Evolutionary conservation across 2,888 invertebrate genomes (phyloP).

Genomic region (Anthophora plumipes): DNA sequence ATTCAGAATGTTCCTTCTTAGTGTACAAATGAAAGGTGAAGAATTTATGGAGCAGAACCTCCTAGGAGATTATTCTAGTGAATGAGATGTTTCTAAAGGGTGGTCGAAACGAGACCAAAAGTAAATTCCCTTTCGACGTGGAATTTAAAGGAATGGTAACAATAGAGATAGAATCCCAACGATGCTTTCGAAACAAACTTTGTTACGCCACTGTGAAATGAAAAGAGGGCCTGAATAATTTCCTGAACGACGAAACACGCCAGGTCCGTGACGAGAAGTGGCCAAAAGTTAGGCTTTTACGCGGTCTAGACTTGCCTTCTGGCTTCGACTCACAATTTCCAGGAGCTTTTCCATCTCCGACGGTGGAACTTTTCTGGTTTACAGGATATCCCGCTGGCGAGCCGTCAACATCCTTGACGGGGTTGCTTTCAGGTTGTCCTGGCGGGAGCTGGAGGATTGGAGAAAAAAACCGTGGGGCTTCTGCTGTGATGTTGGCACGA

Average conservation of each 20-base stretch:
- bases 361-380: constrained; percentile 41
- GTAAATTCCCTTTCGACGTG: too few relatives aligned
- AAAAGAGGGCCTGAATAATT: constrained; percentile 52
- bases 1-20: too few relatives aligned
- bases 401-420: constrained; percentile 67
- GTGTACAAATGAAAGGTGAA: accelerated
- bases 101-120: not conserved
- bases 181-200: constrained; percentile 2
- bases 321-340: constrained; percentile 36
- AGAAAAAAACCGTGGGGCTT: constrained; percentile 38
- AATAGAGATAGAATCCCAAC: not conserved
- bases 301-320: constrained; percentile 58
- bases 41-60: not conserved
- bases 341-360: constrained; percentile 41
- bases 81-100: not conserved
- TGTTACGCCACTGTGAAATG: constrained; percentile 46
- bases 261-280: constrained; percentile 68
- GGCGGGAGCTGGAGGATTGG: constrained; percentile 21
- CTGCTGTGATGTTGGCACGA: constrained; percentile 62
- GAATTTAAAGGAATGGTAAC: not conserved
- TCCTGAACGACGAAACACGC: constrained; percentile 53
- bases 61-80: accelerated
- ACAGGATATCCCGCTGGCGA: constrained; percentile 57
- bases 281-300: constrained; percentile 68
- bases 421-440: constrained; percentile 60